A percentile compares a stretch with the other conserved stretches of the same genome.
Evolutionary conservation across 2,113 vertebrate genomes (phyloP).

Genomic region (Eulemur rufifrons): DNA sequence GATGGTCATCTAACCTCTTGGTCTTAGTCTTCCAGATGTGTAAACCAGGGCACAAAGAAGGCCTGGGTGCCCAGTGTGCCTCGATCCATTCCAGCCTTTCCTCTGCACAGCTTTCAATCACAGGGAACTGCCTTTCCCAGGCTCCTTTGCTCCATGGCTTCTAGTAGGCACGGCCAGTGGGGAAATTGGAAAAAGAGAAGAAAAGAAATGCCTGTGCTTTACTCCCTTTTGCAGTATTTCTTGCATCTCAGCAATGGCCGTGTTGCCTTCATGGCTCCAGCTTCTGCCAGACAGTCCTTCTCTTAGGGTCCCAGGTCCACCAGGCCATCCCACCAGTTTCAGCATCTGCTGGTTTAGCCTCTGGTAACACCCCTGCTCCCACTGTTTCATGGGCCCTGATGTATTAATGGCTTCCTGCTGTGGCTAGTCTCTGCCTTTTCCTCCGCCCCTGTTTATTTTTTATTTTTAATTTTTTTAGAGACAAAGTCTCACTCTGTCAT

Average conservation of each 20-base stretch:
- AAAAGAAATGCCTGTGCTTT: neutral
- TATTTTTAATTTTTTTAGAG: too few species aligned
- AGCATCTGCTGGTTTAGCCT: neutral
- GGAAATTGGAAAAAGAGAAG: neutral
- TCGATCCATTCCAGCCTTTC: neutral
- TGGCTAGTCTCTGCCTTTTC: neutral
- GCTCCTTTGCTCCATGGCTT: neutral
- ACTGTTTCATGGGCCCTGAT: neutral
- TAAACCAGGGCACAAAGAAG: neutral
- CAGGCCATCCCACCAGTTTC: neutral
- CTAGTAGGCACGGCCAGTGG: neutral
- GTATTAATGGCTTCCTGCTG: neutral
- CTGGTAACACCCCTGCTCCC: neutral
- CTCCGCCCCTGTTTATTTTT: neutral
- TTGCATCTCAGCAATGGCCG: neutral
- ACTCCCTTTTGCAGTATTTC: neutral
- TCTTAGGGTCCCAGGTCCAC: neutral
- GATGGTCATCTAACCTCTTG: neutral
- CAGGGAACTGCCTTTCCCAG: neutral
- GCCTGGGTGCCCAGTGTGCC: too few species aligned
- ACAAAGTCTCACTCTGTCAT: too few species aligned
- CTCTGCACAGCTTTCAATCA: neutral
- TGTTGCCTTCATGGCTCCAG: neutral
- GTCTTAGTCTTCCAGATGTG: neutral
- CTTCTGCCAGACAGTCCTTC: neutral